Conservation (phyloP, 1,140 invertebrate genomes). For the Eupeodes corollae region DNA sequence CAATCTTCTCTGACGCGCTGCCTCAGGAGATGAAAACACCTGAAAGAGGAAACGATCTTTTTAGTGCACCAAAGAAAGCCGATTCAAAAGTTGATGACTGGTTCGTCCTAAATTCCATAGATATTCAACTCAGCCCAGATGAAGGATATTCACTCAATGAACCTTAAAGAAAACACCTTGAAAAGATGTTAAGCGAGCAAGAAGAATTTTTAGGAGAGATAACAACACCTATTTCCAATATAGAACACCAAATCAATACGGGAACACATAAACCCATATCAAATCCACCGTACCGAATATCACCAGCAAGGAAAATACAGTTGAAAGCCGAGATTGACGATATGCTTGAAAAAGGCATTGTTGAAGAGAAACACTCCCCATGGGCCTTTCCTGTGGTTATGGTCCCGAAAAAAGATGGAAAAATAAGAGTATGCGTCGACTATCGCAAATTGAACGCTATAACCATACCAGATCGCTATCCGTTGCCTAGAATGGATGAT, state of each 20-base stretch:
- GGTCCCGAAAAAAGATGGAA: background rate
- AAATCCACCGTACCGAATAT: conserved; percentile 10
- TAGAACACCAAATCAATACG: conserved; percentile 2
- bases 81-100: no score
- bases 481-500: conserved; percentile 38
- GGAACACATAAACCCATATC: background rate
- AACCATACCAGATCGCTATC: conserved; percentile 31
- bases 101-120: no score
- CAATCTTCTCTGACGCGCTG: no score
- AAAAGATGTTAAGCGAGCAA: no score
- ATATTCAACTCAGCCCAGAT: no score
- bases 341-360: conserved; percentile 31
- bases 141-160: no score
- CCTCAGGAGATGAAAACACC: no score
- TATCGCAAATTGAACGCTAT: conserved; percentile 24
- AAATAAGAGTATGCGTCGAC: conserved; percentile 16
- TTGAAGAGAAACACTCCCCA: conserved; percentile 26
- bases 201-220: background rate
- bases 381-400: no score
- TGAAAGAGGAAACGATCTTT: no score
- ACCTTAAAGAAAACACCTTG: no score
- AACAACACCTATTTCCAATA: background rate
- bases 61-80: no score
- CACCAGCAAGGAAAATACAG: conserved; percentile 8
- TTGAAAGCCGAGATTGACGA: conserved; percentile 10